phyloP scores from a whole-genome alignment of 2,113 vertebrate species.

The Scatophagus argus region DNA sequence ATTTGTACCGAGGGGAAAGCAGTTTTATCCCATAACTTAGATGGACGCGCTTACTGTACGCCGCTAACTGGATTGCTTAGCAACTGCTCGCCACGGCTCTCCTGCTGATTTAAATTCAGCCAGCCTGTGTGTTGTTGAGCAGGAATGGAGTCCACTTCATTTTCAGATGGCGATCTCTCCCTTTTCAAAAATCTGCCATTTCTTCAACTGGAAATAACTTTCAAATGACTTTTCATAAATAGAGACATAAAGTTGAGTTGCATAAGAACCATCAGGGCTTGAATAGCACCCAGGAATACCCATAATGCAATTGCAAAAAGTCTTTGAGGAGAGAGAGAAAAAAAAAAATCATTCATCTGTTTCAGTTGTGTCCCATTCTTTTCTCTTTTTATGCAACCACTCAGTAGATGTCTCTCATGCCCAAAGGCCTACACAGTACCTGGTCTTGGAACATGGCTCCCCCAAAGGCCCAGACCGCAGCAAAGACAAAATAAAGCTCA shows the following conservation, averaged over 20 bases:
- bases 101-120: slow-evolving; percentile 73
- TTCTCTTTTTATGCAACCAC: slow-evolving; percentile 29
- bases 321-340: not conserved
- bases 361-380: slow-evolving; percentile 15
- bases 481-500: slow-evolving; percentile 97
- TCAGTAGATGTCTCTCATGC: slow-evolving; percentile 17
- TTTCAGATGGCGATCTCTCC: slow-evolving; percentile 65
- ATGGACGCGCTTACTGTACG: slow-evolving; percentile 69
- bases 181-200: slow-evolving; percentile 48
- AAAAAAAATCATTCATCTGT: slow-evolving; percentile 23
- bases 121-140: slow-evolving; percentile 39
- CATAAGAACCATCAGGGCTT: slow-evolving; percentile 43
- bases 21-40: slow-evolving; percentile 71
- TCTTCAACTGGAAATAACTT: slow-evolving; percentile 52
- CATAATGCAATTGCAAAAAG: slow-evolving; percentile 26
- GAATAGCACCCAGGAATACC: slow-evolving; percentile 35
- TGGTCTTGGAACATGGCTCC: slow-evolving; percentile 94
- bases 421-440: slow-evolving; percentile 80
- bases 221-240: slow-evolving; percentile 60
- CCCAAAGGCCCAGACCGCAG: slow-evolving; percentile 95
- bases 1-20: slow-evolving; percentile 67
- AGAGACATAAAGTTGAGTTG: slow-evolving; percentile 48
- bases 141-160: slow-evolving; percentile 62
- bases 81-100: slow-evolving; percentile 63
- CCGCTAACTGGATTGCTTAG: slow-evolving; percentile 75